Conservation (phyloP, 2,113 vertebrate genomes). For the Lagopus muta region DNA sequence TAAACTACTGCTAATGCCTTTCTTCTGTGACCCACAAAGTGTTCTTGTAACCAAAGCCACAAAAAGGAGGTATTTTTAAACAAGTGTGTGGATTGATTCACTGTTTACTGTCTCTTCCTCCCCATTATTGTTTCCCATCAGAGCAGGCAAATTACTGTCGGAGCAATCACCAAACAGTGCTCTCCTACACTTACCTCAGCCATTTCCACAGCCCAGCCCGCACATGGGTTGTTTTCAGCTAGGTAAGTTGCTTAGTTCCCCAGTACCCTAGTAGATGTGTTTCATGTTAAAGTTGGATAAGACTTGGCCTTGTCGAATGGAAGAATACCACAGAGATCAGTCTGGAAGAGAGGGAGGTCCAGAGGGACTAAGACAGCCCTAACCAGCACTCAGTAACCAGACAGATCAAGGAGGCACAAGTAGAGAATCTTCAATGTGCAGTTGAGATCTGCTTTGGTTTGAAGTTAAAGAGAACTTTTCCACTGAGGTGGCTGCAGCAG, state of each 20-base stretch:
- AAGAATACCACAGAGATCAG: not conserved
- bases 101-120: slow-evolving; percentile 24
- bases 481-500: not conserved
- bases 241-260: not conserved
- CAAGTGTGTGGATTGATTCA: not conserved
- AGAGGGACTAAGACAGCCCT: not conserved
- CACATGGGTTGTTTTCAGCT: not conserved
- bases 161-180: not conserved
- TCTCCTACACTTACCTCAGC: not conserved
- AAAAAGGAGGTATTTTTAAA: slow-evolving; percentile 53
- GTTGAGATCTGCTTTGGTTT: not conserved
- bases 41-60: slow-evolving; percentile 70
- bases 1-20: slow-evolving; percentile 6
- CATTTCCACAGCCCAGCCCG: not conserved
- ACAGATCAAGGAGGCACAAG: not conserved
- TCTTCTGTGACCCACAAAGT: slow-evolving; percentile 28
- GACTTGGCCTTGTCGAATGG: not conserved
- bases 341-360: not conserved
- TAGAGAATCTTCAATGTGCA: not conserved
- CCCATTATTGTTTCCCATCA: slow-evolving; percentile 48
- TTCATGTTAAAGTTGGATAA: not conserved
- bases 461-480: not conserved
- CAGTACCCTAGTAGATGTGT: not conserved
- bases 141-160: not conserved
- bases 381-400: not conserved